A percentile compares a stretch with the other conserved stretches of the same genome.
These are phyloP conservation scores for Epicauta chinensis DNA, from an alignment of 1,140 invertebrate species.

Conservation along the genomic window DNA sequence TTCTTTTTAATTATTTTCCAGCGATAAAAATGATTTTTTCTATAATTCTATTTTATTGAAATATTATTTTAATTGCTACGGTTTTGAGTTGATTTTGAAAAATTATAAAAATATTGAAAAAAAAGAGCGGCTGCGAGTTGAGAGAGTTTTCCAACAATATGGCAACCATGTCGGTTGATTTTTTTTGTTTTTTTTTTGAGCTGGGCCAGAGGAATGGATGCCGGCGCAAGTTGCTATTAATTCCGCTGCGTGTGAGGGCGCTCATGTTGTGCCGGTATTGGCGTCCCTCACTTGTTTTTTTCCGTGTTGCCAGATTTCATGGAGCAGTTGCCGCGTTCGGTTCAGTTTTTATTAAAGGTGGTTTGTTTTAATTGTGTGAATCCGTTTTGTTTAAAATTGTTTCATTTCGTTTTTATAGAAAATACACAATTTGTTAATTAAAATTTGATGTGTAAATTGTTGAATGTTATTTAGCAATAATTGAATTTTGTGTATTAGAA, in stretches of 20 bases:
- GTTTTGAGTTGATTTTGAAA: background rate
- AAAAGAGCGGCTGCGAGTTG: background rate
- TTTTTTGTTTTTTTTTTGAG: conserved; percentile 15
- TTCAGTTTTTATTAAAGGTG: background rate
- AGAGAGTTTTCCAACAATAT: background rate
- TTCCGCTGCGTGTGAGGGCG: conserved; percentile 41
- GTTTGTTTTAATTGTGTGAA: background rate
- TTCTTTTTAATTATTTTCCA: no score
- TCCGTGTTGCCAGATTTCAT: conserved; percentile 41
- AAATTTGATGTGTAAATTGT: background rate
- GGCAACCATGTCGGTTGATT: conserved; percentile 21
- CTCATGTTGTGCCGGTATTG: conserved; percentile 30
- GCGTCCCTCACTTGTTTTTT: conserved; percentile 29
- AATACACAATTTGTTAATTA: background rate
- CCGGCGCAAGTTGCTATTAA: conserved; percentile 11
- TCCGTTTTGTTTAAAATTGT: background rate
- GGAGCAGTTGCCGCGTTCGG: conserved; percentile 26
- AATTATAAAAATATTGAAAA: no score
- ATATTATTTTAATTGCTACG: background rate
- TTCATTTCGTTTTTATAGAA: background rate
- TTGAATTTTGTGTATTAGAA: background rate
- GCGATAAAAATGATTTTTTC: no score
- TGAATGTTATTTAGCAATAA: background rate
- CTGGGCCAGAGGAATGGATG: conserved; percentile 12
- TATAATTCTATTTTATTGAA: no score